phyloP scores from a whole-genome alignment of 30 jellyfish, hydroid and myxozoan species.

The Turritopsis rubra region DNA sequence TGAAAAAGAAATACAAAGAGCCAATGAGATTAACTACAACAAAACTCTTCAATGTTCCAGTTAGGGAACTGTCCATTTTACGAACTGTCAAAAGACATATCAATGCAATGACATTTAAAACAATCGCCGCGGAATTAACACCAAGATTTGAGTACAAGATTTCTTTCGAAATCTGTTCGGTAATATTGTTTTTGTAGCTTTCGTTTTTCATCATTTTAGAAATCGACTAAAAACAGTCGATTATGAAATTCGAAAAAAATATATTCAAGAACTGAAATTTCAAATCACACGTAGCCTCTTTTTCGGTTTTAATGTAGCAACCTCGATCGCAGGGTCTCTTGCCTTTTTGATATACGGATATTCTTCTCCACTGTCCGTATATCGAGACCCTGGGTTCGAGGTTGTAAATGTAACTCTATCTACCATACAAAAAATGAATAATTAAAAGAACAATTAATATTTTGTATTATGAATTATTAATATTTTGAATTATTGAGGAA shows the following conservation, averaged over 20 bases:
- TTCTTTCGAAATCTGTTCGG: not conserved
- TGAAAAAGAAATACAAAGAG: not conserved
- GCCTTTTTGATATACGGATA: too few species aligned
- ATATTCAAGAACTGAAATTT: not conserved
- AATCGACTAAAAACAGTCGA: too few species aligned
- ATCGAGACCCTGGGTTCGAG: too few species aligned
- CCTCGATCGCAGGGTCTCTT: too few species aligned
- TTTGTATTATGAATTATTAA: too few species aligned
- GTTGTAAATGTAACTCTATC: too few species aligned
- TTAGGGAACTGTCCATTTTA: not conserved
- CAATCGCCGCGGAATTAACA: conserved; percentile 2
- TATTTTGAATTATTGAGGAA: too few species aligned
- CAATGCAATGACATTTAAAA: not conserved
- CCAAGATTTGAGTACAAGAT: not conserved
- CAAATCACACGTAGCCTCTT: not conserved
- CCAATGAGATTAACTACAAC: not conserved
- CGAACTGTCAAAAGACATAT: not conserved
- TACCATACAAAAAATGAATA: not conserved
- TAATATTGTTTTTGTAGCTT: not conserved
- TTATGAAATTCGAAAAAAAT: too few species aligned
- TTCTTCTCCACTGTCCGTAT: too few species aligned
- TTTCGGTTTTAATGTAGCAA: not conserved
- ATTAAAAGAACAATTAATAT: too few species aligned
- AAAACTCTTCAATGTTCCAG: not conserved
- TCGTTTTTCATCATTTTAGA: not conserved